Percentiles rank a stretch among this genome's conserved stretches.
These are phyloP conservation scores for Laupala kohalensis DNA, from an alignment of 1,140 invertebrate genomes.

Conservation along the genomic window DNA sequence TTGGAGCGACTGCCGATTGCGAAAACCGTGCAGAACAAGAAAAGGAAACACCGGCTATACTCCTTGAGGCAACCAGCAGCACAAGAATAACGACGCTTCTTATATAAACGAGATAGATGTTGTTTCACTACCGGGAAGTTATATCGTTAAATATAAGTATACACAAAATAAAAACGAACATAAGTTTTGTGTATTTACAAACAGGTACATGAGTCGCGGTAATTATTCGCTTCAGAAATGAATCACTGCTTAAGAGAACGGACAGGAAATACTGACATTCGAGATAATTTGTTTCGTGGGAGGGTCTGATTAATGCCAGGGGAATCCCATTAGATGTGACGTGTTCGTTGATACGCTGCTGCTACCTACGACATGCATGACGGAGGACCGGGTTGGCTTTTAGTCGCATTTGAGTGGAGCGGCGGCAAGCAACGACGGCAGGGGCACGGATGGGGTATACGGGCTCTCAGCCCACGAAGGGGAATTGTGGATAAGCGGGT, in stretches of 20 bases:
- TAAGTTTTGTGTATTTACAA: background rate
- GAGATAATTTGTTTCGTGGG: background rate
- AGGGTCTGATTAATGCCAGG: too few species aligned
- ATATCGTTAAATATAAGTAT: background rate
- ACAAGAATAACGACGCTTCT: background rate
- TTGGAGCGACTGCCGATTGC: background rate
- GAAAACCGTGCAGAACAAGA: too few species aligned
- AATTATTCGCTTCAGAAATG: background rate
- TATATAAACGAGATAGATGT: background rate
- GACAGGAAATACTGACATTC: background rate
- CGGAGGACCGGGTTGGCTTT: too few species aligned
- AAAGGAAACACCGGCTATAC: too few species aligned
- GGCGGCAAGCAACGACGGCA: background rate
- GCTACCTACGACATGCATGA: too few species aligned
- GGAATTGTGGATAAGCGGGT: conserved; percentile 52
- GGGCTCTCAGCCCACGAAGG: conserved; percentile 50
- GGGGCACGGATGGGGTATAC: background rate
- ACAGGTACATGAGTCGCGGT: background rate
- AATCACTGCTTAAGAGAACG: background rate
- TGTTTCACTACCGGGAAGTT: background rate
- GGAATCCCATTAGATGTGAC: too few species aligned
- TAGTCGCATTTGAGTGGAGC: background rate
- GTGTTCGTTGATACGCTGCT: too few species aligned
- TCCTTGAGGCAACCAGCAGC: too few species aligned
- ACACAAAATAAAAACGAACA: background rate